Evolutionary conservation across 1,140 invertebrate genomes (phyloP).

Genomic region (Cydia amplana): DNA sequence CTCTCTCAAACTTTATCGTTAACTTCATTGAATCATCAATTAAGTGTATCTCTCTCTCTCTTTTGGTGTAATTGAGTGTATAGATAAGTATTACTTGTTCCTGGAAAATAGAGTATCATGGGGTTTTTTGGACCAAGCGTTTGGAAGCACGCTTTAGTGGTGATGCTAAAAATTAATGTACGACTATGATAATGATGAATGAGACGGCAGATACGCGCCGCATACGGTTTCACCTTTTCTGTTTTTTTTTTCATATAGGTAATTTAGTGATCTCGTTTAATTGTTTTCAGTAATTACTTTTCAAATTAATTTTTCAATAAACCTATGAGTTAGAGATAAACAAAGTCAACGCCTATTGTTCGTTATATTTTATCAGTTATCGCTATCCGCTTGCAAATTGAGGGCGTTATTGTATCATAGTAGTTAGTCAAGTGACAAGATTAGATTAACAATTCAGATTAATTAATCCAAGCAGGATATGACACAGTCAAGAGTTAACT

Average conservation of each 20-base stretch:
- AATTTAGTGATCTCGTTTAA: no score
- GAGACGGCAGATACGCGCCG: no score
- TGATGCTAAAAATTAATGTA: no score
- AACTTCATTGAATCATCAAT: neutral
- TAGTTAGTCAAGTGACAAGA: slow-evolving; percentile 28
- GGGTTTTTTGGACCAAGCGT: neutral
- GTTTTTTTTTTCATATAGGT: no score
- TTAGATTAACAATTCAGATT: slow-evolving; percentile 32
- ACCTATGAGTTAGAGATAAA: no score
- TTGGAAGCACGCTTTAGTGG: neutral
- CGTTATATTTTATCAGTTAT: neutral
- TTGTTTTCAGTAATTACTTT: no score
- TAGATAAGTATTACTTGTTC: no score
- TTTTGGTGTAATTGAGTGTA: no score
- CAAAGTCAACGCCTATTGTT: neutral
- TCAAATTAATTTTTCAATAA: no score
- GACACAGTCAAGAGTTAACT: slow-evolving; percentile 26
- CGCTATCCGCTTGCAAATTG: slow-evolving; percentile 23
- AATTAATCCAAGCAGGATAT: slow-evolving; percentile 28
- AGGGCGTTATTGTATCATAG: slow-evolving; percentile 20
- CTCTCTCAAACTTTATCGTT: neutral
- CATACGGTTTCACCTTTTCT: no score
- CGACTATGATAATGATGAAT: no score
- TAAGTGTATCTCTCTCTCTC: no score
- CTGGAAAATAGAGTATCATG: neutral